These are phyloP conservation scores for Lithophane semibrunnea DNA, from an alignment of 2,888 invertebrate species.

Conservation along the genomic window DNA sequence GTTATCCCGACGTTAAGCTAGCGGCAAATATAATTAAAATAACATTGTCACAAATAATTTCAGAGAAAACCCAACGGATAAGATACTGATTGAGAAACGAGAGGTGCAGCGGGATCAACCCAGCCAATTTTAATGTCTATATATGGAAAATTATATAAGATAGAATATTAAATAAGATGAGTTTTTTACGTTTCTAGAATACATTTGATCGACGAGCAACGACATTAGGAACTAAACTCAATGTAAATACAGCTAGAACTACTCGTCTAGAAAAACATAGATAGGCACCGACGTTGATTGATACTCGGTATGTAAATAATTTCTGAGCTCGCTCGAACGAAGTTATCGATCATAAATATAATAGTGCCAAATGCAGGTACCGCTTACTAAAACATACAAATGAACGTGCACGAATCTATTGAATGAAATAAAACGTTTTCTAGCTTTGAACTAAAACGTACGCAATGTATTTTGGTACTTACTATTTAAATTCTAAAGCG, in stretches of 20 bases:
- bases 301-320: conserved; percentile 38
- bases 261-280: conserved; percentile 16
- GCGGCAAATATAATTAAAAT: neutral
- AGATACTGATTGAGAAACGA: neutral
- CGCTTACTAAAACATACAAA: conserved; percentile 20
- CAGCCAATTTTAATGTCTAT: neutral
- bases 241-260: conserved; percentile 11
- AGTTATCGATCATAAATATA: conserved; percentile 22
- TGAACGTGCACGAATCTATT: conserved; percentile 7
- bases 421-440: conserved; percentile 31
- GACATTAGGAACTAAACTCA: conserved; percentile 6
- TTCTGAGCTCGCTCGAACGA: conserved; percentile 12
- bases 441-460: conserved; percentile 8
- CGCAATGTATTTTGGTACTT: conserved; percentile 9
- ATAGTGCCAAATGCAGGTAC: conserved; percentile 34
- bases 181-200: neutral
- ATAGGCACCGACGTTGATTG: conserved; percentile 53
- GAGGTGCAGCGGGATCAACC: neutral
- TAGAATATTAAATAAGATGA: neutral
- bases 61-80: neutral
- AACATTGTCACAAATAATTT: neutral
- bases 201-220: conserved; percentile 9
- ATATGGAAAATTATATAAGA: too few relatives aligned
- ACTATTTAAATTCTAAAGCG: conserved; percentile 30
- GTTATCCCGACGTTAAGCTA: neutral